Evolutionary conservation across 2,797 vertebrate genomes (phyloP), one percentile per base, ranked within the genome.

Genomic region (Melanotaenia pygmaea): DNA sequence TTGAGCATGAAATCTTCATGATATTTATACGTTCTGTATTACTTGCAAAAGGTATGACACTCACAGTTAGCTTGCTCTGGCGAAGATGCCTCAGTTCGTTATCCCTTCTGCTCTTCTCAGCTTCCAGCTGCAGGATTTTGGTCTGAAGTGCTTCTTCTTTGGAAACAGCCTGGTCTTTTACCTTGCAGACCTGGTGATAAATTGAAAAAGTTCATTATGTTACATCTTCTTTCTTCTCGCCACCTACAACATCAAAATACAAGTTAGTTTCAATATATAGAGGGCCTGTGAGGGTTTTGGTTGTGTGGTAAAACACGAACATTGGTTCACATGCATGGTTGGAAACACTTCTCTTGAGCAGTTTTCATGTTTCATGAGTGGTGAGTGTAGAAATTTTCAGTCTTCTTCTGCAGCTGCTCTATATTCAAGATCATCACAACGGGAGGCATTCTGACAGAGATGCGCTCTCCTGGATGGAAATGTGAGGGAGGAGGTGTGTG

Each of bases 61-160:
- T 95, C 81, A 98, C 97, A 0, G 86, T 82, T 37, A 85, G 56
- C 84, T 92, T 91, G 94, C 81, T 90, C 78, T 90, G 87, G 16
- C 81, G 86, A 59, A 98, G 92, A 43, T 93, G 86, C 2, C 89
- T 93, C 65, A 96, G 92, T 70, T 97, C 95, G 32, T 93, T 93
- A 26, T 94, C 93, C 68, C 72, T 85, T 78, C 89, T 88, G 83
- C 82, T 94, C 77, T 94, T 94, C 84, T 97, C 94, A 13, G 87
- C 87, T 89, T 97, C 96, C 77, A 97, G 94, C 82, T 91, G 81
- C 56, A 93, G 73, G 80, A 97, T 88, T 92, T 94, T 96, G 68
- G 72, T 78, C 85, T 96, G 94, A 74, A 97, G 93, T 22, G 76
- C 79, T 32, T 83, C 90, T 59, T 97, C 95, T 88, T 84, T 93